Evolutionary conservation across 2,113 vertebrate genomes (phyloP).

Genomic region (Rissa tridactyla): DNA sequence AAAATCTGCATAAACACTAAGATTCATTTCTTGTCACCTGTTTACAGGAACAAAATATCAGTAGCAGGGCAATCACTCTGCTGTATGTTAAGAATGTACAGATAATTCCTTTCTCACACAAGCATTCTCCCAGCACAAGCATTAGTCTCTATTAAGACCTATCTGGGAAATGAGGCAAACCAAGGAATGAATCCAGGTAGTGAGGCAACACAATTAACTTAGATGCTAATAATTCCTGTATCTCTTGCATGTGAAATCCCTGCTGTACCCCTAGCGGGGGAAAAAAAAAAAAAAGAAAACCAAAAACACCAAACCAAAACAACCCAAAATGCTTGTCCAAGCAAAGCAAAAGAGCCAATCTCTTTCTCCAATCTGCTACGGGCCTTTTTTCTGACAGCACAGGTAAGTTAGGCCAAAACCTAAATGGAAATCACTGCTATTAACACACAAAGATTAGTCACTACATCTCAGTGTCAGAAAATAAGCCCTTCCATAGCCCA

Average conservation of each 20-base stretch:
- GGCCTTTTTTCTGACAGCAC: slow-evolving; percentile 56
- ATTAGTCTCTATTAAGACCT: slow-evolving; percentile 59
- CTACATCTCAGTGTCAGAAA: slow-evolving; percentile 29
- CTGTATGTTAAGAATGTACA: slow-evolving; percentile 50
- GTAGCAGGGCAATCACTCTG: slow-evolving; percentile 56
- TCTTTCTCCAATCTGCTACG: slow-evolving; percentile 19
- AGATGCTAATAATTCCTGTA: slow-evolving; percentile 60
- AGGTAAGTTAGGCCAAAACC: slow-evolving; percentile 9
- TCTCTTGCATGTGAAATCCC: slow-evolving; percentile 58
- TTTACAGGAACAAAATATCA: slow-evolving; percentile 63
- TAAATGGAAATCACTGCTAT: slow-evolving; percentile 22
- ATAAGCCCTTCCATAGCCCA: slow-evolving; percentile 50
- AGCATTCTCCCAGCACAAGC: slow-evolving; percentile 55
- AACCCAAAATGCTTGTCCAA: slow-evolving; percentile 38
- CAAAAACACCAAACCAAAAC: background rate
- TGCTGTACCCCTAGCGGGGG: slow-evolving; percentile 16
- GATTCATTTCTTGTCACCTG: slow-evolving; percentile 66
- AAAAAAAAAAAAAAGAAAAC: background rate
- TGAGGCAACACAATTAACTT: slow-evolving; percentile 64
- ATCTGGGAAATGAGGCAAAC: slow-evolving; percentile 62
- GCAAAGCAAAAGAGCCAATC: slow-evolving; percentile 51
- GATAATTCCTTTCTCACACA: slow-evolving; percentile 46
- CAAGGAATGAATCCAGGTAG: slow-evolving; percentile 63
- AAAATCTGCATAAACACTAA: slow-evolving; percentile 68
- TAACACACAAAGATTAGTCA: slow-evolving; percentile 43